Evolutionary conservation across 1,140 invertebrate genomes (phyloP), one percentile per base, ranked within the genome.

Genomic region (Procambarus virginalis): DNA sequence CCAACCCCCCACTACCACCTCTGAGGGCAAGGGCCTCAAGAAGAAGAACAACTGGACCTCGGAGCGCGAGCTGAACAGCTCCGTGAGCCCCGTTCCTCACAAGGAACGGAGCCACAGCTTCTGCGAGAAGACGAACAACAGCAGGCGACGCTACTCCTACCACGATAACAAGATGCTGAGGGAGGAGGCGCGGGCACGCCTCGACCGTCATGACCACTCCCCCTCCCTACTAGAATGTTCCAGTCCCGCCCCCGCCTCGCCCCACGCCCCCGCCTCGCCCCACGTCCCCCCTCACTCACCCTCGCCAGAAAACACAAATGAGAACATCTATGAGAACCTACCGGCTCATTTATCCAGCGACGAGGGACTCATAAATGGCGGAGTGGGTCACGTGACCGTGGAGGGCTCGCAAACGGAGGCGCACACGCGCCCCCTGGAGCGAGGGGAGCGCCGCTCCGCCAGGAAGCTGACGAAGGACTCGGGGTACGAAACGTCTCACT

Each of bases 391-490:
- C 14, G 68, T 8, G 45, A 48, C 78, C n/a, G 34, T 70, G 45
- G 80, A 77, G 64, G 70, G 80, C 17, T 17, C 20, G 22, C 45
- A 5, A 45, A 68, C 68, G 8, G 91, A 82, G 70, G 78, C 46
- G 17, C 75, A 86, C 34, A 46, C 81, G 51, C 80, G 81, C 64
- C 80, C 86, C 6, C 80, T 92, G 34, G 91, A 92, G 20, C 91
- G 92, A 22, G 84, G 91, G 45, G 93, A 93, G 49, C 88, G 93
- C 34, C 91, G 93, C 48, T 93, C 93, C 12, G 89, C 92, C 0
- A 83, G 93, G 51, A 94, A 94, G 80, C 78, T 93, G 12, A 93
- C 93, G 2, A 94, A 94, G 76, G 93, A 94, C 91, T 93, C 93
- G n/a, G 93, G 93, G 4, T 93, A 94, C 88, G 93, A 94, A 84